Evolutionary conservation across 2,113 vertebrate species (phyloP), one percentile per base, ranked within the genome.

Genomic region (Agapornis roseicollis): DNA sequence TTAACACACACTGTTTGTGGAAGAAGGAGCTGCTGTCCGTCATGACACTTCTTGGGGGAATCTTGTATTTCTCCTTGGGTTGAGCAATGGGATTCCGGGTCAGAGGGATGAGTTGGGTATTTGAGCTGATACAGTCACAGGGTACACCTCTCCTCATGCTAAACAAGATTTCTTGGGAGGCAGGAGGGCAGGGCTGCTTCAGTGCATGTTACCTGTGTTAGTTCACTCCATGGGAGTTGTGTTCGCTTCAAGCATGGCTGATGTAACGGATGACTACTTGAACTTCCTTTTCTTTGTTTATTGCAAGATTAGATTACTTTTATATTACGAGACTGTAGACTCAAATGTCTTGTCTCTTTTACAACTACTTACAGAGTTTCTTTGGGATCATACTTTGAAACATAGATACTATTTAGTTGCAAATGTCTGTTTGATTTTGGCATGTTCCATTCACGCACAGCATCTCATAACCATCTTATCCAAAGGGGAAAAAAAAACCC

Each of bases 271-370:
- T 68, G 77, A 50, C 89, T 87, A 74, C 78, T 84, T 80, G 88
- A 91, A 72, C 27, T 66, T 27, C 47, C 53, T 74, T 86, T 58
- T 31, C 29, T 87, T 85, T 92, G 72, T 55, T 76, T 55, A 76
- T 72, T 84, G 31, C 71, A 83, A 95, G 35, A 58, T 89, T 85
- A 87, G 37, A 85, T 42, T 52, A 41, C 39, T 66, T 78, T 92
- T 88, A 42, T 85, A 74, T 52, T 90, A 94, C 84, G 29, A 91
- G 86, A 88, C 60, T 76, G 72, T 82, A 84, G 44, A 86, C 46
- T 12, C 56, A 89, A 78, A 87, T 25, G 10, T 80, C 69, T 80
- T 87, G 29, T 96, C 58, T 60, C 22, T 80, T 27, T 42, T 42
- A 44, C 28, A 46, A 63, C 7, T 71, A 70, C 18, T 78, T 16